These are phyloP conservation scores for Melanotaenia maccullochi DNA, from an alignment of 2,797 vertebrate species.

Conservation along the genomic window DNA sequence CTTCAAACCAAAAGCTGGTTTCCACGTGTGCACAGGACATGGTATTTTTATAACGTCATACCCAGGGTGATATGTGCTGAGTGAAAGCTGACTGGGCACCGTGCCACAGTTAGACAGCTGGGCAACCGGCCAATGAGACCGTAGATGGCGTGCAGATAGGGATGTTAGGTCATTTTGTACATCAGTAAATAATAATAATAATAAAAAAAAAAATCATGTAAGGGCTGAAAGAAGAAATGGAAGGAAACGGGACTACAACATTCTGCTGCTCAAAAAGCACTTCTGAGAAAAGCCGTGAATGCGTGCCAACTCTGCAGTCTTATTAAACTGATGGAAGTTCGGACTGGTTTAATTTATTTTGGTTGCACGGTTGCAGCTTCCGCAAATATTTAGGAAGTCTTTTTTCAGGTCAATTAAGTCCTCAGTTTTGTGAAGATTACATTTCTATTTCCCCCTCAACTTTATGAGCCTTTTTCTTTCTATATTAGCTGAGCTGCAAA, in stretches of 20 bases:
- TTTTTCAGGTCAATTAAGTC: not conserved
- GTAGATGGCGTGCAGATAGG: conserved; percentile 23
- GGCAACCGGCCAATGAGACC: conserved; percentile 49
- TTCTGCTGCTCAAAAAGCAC: not conserved
- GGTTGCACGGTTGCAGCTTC: not conserved
- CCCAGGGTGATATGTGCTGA: conserved; percentile 57
- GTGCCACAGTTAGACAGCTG: conserved; percentile 29
- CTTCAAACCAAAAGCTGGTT: conserved; percentile 60
- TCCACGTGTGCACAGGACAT: conserved; percentile 8
- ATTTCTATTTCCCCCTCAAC: not conserved
- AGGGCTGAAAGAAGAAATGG: not conserved
- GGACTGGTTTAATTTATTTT: not conserved
- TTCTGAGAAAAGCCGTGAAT: not conserved
- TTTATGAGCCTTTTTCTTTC: not conserved
- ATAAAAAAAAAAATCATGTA: not conserved
- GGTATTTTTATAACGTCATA: conserved; percentile 31
- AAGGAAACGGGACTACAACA: too few relatives aligned
- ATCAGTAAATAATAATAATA: conserved; percentile 1
- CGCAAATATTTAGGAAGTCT: not conserved
- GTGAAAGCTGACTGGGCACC: conserved; percentile 48
- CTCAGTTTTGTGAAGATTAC: not conserved
- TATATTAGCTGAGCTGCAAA: conserved; percentile 8
- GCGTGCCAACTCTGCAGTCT: not conserved
- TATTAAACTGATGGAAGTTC: not conserved
- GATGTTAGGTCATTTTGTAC: conserved; percentile 23